Percentiles rank a stretch among this genome's conserved stretches.
Evolutionary conservation across 2,888 invertebrate species (phyloP).

Genomic region (Pterostichus niger): DNA sequence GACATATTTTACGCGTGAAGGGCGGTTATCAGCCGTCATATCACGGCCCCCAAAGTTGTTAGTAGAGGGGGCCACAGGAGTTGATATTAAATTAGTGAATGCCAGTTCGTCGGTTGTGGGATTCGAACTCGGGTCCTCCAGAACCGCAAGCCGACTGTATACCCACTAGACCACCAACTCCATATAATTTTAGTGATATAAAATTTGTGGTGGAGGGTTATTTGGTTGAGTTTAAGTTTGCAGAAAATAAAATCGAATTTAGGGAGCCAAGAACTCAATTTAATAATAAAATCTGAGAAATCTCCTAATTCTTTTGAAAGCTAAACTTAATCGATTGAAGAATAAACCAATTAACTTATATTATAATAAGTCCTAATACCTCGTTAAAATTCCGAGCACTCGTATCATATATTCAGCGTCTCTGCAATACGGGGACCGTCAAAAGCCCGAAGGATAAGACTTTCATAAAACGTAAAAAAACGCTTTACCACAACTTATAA

Average conservation of each 20-base stretch:
- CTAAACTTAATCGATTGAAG: conserved; percentile 21
- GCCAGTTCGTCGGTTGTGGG: no score
- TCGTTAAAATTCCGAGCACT: conserved; percentile 51
- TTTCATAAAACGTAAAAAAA: conserved; percentile 60
- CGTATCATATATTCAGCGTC: conserved; percentile 36
- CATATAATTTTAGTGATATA: no score
- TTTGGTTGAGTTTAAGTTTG: background rate
- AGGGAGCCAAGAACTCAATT: conserved; percentile 9
- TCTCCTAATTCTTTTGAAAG: conserved; percentile 31
- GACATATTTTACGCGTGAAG: no score
- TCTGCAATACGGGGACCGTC: conserved; percentile 2
- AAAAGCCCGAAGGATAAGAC: conserved; percentile 49
- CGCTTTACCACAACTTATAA: conserved; percentile 60
- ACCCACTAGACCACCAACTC: no score
- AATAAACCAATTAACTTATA: conserved; percentile 50
- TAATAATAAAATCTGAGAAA: conserved; percentile 28
- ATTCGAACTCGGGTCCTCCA: no score
- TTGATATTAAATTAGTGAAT: no score
- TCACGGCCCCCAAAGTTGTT: no score
- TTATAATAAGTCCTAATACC: conserved; percentile 43
- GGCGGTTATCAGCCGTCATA: no score
- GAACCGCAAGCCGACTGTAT: no score
- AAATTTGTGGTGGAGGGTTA: no score
- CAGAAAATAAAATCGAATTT: conserved; percentile 3
- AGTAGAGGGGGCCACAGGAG: no score